phyloP scores from a whole-genome alignment of 2,113 vertebrate species.

The Taurulus bubalis region DNA sequence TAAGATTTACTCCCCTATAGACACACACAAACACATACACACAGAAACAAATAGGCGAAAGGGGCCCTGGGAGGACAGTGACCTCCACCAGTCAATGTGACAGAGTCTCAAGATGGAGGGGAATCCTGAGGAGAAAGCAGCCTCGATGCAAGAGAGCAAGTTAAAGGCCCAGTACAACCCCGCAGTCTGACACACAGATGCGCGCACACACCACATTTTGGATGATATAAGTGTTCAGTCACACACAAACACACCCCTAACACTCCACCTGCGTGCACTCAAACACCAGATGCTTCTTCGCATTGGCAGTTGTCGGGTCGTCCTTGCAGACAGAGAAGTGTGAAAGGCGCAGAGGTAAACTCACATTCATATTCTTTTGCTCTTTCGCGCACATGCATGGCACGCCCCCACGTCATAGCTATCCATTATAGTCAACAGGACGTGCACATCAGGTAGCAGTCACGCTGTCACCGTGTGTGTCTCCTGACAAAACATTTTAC shows the following conservation, averaged over 20 bases:
- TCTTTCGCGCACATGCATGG: neutral
- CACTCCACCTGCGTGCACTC: constrained; percentile 55
- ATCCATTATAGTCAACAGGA: constrained; percentile 43
- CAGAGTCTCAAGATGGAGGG: constrained; percentile 50
- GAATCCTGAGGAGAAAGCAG: constrained; percentile 33
- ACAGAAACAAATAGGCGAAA: constrained; percentile 61
- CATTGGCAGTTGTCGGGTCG: constrained; percentile 63
- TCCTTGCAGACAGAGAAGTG: constrained; percentile 64
- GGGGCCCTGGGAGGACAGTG: constrained; percentile 75
- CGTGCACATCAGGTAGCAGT: constrained; percentile 35
- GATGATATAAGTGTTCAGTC: constrained; percentile 4
- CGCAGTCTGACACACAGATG: constrained; percentile 21
- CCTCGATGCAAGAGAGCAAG: neutral
- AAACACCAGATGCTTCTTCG: constrained; percentile 61
- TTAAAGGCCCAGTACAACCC: constrained; percentile 23
- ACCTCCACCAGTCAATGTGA: constrained; percentile 71
- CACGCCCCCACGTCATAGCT: neutral
- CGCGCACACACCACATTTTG: constrained; percentile 18
- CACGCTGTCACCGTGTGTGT: constrained; percentile 12
- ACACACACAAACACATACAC: constrained; percentile 55
- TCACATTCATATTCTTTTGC: constrained; percentile 29
- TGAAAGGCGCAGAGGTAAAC: constrained; percentile 60
- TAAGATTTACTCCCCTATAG: constrained; percentile 67
- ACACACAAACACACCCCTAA: constrained; percentile 13
- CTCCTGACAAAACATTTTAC: constrained; percentile 22